Conservation (phyloP, 1,140 invertebrate species). For the Pachyrhynchus sulphureomaculatus region DNA sequence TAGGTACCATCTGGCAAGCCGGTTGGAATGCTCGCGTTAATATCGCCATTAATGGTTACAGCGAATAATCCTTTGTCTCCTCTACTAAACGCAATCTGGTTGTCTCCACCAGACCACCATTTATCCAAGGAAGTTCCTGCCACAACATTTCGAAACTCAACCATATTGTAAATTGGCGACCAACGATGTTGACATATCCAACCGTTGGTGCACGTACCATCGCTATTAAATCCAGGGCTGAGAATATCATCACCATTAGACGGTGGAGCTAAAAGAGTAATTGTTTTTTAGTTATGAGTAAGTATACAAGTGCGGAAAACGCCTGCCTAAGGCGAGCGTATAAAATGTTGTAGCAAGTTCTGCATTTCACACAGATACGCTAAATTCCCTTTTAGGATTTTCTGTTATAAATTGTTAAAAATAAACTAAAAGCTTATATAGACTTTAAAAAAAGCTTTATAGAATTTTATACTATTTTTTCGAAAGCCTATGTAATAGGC, state of each 20-base stretch:
- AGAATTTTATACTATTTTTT: too few relatives aligned
- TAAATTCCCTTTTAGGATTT: too few relatives aligned
- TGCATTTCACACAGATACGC: too few relatives aligned
- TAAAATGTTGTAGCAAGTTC: too few relatives aligned
- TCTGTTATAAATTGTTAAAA: too few relatives aligned
- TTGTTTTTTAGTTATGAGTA: too few relatives aligned
- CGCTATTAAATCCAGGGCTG: constrained; percentile 62
- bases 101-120: constrained; percentile 75
- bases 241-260: constrained; percentile 63
- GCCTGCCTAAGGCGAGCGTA: too few relatives aligned
- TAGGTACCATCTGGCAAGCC: constrained; percentile 76
- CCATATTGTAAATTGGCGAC: constrained; percentile 81
- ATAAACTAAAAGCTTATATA: too few relatives aligned
- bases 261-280: constrained; percentile 61
- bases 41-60: constrained; percentile 65
- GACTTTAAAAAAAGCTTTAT: too few relatives aligned
- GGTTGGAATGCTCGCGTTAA: constrained; percentile 62
- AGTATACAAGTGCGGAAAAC: too few relatives aligned
- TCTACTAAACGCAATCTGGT: constrained; percentile 77
- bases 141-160: constrained; percentile 69
- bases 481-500: too few relatives aligned
- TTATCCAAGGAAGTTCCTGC: constrained; percentile 55
- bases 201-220: constrained; percentile 71
- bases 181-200: constrained; percentile 92
- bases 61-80: constrained; percentile 71